phyloP scores from a whole-genome alignment of 2,888 invertebrate species.

The Phytoseiulus persimilis region DNA sequence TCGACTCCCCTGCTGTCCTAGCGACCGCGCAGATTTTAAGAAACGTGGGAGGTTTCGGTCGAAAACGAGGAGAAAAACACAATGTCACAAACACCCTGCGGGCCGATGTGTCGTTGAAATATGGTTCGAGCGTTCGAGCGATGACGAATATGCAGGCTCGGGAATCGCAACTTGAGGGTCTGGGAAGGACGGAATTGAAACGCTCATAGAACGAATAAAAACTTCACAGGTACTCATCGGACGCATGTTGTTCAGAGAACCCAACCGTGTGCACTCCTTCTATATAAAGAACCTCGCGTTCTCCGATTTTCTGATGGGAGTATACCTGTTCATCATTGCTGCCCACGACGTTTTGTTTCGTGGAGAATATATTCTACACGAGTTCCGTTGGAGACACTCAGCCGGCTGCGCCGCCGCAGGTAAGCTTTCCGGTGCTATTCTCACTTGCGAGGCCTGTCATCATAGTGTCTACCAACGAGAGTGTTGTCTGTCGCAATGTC shows the following conservation, averaged over 20 bases:
- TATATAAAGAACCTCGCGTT: constrained; percentile 59
- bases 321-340: constrained; percentile 58
- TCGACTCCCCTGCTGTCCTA: too few species aligned
- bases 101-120: neutral
- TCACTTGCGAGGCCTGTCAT: constrained; percentile 45
- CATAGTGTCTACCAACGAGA: constrained; percentile 26
- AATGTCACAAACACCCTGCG: neutral
- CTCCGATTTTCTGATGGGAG: constrained; percentile 60
- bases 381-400: constrained; percentile 58
- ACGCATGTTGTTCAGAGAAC: constrained; percentile 55
- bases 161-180: constrained; percentile 40
- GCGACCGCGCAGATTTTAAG: too few species aligned
- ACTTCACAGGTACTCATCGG: constrained; percentile 52
- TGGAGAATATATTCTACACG: constrained; percentile 57
- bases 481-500: too few species aligned
- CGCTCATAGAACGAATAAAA: too few species aligned
- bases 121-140: neutral
- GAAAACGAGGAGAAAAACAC: too few species aligned
- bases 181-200: constrained; percentile 43
- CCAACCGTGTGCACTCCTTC: constrained; percentile 58
- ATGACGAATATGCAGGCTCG: neutral
- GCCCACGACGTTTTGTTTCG: constrained; percentile 55
- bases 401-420: constrained; percentile 57
- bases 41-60: too few species aligned
- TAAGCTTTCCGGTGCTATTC: constrained; percentile 44